Evolutionary conservation across 2,113 vertebrate species (phyloP), one percentile per base, ranked within the genome.

Genomic region (Anoura caudifer): DNA sequence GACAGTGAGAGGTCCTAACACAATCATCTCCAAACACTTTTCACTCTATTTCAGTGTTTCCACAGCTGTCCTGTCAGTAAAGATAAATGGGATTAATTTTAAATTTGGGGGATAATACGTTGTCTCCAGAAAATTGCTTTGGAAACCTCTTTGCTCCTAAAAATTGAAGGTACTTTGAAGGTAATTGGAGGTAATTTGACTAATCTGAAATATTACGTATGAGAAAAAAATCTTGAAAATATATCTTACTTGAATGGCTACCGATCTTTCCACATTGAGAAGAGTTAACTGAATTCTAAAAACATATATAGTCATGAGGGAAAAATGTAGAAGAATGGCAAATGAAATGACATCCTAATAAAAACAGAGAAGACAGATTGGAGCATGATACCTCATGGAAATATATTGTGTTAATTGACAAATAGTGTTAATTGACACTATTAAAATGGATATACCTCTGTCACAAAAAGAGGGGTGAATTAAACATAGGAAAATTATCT

Each of bases 1-100:
- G 16, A 87, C 56, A 26, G 56, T 5, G 22, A 56, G 56, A 9
- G 24, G n/a, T 91, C 82, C 43, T 47, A 77, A 90, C 9, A 50
- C 11, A 92, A 33, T 56, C 75, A 50, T 72, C 24, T 91, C 79
- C 38, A 90, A 89, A 50, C 54, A 87, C 15, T 45, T 15, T 75
- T 86, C 36, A 31, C 9, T 91, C 28, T 14, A 12, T 56, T 75
- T 92, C n/a, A 69, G 15, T n/a, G 84, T 80, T 83, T 76, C 83
- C 43, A 92, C 33, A 84, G 86, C 33, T 92, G 11, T 43, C 81
- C 50, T 45, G 24, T 94, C 76, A 70, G 50, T 65, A 67, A 94
- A 97, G 94, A 95, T 72, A 95, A 96, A 94, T 97, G 47, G 54
- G 45, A 87, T 69, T 87, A 89, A 96, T 96, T 95, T 84, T 9